Evolutionary conservation across 2,888 invertebrate genomes (phyloP).

Genomic region (Rhagophthalmus giganteus): DNA sequence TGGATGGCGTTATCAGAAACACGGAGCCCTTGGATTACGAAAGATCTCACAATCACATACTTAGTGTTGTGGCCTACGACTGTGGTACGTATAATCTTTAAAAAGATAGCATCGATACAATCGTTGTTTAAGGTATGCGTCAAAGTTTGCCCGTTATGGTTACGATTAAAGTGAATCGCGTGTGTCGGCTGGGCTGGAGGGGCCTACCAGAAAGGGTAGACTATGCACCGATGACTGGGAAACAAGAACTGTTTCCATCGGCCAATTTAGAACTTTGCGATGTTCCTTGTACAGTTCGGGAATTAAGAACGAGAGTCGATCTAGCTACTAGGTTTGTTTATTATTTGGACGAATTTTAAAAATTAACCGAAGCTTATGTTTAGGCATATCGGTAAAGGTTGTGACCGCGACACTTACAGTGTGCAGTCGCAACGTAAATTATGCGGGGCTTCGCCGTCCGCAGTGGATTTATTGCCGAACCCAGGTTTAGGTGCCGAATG

Average conservation of each 20-base stretch:
- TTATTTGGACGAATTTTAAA: background rate
- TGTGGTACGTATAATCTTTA: slow-evolving; percentile 65
- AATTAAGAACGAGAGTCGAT: slow-evolving; percentile 57
- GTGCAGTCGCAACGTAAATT: slow-evolving; percentile 82
- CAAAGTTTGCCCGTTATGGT: slow-evolving; percentile 93
- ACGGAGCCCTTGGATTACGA: slow-evolving; percentile 92
- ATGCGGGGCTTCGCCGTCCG: slow-evolving; percentile 82
- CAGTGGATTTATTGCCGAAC: slow-evolving; percentile 83
- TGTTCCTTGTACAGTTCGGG: slow-evolving; percentile 61
- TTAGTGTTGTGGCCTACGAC: slow-evolving; percentile 95
- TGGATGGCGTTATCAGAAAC: slow-evolving; percentile 93
- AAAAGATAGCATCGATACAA: too few relatives aligned
- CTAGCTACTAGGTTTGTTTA: slow-evolving; percentile 51
- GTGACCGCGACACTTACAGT: slow-evolving; percentile 92
- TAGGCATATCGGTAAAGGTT: slow-evolving; percentile 92
- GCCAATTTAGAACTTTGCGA: slow-evolving; percentile 70
- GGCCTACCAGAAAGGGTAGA: slow-evolving; percentile 83
- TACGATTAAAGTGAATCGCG: slow-evolving; percentile 76
- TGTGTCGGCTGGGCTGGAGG: slow-evolving; percentile 57
- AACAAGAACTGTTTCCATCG: slow-evolving; percentile 78
- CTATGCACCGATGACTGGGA: slow-evolving; percentile 82
- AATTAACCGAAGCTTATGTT: slow-evolving; percentile 52
- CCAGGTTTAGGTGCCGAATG: slow-evolving; percentile 79
- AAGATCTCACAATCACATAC: slow-evolving; percentile 91
- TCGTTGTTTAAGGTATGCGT: slow-evolving; percentile 71